These are phyloP conservation scores for Cercopithecus petaurista DNA, from an alignment of 2,797 vertebrate species.

Conservation along the genomic window DNA sequence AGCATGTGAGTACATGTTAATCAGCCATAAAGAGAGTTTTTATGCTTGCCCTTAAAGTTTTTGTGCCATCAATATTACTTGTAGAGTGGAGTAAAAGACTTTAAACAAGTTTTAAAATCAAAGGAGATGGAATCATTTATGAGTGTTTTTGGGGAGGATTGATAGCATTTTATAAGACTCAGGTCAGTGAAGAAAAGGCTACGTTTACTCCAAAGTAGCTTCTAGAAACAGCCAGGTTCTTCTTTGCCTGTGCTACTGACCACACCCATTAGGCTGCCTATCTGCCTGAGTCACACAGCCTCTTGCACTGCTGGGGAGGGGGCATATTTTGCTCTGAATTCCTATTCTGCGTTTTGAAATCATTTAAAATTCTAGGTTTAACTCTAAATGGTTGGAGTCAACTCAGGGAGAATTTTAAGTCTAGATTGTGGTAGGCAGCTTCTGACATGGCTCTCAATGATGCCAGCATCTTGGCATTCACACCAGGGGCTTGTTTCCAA, in stretches of 20 bases:
- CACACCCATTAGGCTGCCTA: background rate
- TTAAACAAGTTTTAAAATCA: conserved; percentile 27
- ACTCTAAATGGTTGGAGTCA: conserved; percentile 1
- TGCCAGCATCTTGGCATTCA: background rate
- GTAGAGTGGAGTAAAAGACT: conserved; percentile 14
- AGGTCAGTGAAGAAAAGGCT: background rate
- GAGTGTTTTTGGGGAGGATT: background rate
- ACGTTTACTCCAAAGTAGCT: background rate
- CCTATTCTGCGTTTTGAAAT: conserved; percentile 26
- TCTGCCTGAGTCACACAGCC: conserved; percentile 3
- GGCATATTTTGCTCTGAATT: conserved; percentile 36
- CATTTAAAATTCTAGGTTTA: conserved; percentile 46
- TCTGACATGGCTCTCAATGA: conserved; percentile 14
- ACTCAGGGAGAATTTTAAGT: background rate
- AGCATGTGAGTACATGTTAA: background rate
- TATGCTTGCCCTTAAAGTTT: conserved; percentile 34
- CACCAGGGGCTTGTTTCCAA: background rate
- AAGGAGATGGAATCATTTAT: conserved; percentile 33
- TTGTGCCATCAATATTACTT: conserved; percentile 28
- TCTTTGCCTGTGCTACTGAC: background rate
- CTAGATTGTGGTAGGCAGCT: background rate
- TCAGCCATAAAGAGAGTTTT: conserved; percentile 7
- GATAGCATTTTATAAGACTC: conserved; percentile 24
- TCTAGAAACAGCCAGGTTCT: background rate
- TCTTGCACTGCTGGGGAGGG: background rate